Base-by-base conservation (phyloP, 2,888 invertebrate genomes). In the Craniophora ligustri region DNA sequence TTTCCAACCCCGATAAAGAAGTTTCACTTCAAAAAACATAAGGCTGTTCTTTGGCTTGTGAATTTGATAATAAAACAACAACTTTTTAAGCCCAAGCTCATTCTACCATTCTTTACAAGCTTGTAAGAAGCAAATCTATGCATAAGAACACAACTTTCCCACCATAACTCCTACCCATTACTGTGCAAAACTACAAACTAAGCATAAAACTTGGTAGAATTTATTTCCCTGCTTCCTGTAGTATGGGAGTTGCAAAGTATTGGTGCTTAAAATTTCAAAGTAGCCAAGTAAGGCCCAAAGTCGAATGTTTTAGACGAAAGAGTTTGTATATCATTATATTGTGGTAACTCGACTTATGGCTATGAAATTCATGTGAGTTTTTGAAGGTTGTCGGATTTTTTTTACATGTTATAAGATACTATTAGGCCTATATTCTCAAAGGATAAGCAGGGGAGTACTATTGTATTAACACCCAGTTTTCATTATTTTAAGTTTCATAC, bases 191-290 rank as follows among this genome's bases (percentile, higher is more conserved):
- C 51, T 66, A 41, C 57, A 61, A 51, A 60, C 64, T 55, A 60
- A 53, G 49, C 31, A 64, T 64, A 67, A 64, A 67, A 64, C 51
- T 67, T 60, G 3, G 28, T 2, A 18, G 44, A 66, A 67, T 50
- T 48, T 67, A 60, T 60, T 64, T 48, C 48, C 44, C 15, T 35
- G 42, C 45, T 39, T 57, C 45, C 23, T 38, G 51, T 50, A 62
- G 44, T 35, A 41, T 28, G 46, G 46, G 57, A 59, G 55, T 64
- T 60, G 36, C 49, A 50, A 53, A 64, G 51, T 67, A 69, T 72
- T 68, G 72, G 64, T 68, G 56, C 53, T 72, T 69, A 69, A 72
- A 69, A 68, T 68, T 64, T 53, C 53, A 63, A 69, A 72, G 69
- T 59, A 53, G 53, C 47, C 28, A 38, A 57, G 53, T 50, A 59